Conservation (phyloP, 64 coral and sea anemone species). For the Actinia equina region DNA sequence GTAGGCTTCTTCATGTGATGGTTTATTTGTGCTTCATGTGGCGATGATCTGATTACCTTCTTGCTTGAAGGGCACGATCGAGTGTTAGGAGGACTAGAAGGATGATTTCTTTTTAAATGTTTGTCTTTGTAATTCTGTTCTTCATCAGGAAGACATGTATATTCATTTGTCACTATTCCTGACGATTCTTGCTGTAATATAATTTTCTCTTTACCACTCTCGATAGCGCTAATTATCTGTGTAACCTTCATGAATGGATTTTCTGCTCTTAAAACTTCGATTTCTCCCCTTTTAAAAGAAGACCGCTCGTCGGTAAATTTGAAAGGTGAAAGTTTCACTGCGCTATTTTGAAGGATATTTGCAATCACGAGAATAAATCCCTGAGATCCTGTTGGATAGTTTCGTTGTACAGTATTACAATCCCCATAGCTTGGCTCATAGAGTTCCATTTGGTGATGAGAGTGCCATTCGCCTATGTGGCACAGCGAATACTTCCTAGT, state of each 20-base stretch:
- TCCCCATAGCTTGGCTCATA: constrained; percentile 66
- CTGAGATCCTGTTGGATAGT: constrained; percentile 52
- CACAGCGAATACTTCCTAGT: constrained; percentile 56
- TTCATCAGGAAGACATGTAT: no score
- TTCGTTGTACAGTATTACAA: constrained; percentile 55
- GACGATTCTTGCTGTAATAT: neutral
- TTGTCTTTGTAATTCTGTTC: no score
- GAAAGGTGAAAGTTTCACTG: constrained; percentile 61
- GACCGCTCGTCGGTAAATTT: constrained; percentile 20
- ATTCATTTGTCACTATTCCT: neutral
- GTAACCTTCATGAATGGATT: constrained; percentile 26
- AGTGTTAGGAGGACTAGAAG: no score
- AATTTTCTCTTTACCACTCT: neutral
- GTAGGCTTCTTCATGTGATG: no score
- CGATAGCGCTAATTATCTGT: neutral
- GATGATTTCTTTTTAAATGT: no score
- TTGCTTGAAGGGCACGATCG: no score
- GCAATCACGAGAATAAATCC: constrained; percentile 78
- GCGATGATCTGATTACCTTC: no score
- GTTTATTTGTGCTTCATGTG: no score
- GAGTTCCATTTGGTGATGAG: constrained; percentile 53
- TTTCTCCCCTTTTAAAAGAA: constrained; percentile 3
- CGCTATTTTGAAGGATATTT: constrained; percentile 27
- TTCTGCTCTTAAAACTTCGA: neutral
- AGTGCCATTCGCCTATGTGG: constrained; percentile 89